phyloP scores from a whole-genome alignment of 1,140 invertebrate species.

The Ceratosolen solmsi region DNA sequence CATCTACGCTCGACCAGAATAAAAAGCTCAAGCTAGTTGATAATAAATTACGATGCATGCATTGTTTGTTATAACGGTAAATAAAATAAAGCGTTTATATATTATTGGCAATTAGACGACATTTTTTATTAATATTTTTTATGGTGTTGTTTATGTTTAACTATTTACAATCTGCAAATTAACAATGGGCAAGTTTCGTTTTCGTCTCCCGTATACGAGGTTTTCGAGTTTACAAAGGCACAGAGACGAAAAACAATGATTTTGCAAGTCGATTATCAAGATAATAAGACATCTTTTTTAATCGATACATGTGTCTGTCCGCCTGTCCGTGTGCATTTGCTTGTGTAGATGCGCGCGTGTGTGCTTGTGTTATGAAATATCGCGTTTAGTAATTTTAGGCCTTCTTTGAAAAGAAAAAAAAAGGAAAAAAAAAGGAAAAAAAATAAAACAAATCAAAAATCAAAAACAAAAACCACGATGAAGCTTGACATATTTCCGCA shows the following conservation, averaged over 20 bases:
- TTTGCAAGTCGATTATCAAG: constrained; percentile 3
- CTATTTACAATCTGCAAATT: constrained; percentile 28
- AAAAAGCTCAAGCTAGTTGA: no score
- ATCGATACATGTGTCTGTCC: neutral
- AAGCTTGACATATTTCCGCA: no score
- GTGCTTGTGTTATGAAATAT: no score
- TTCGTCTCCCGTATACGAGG: neutral
- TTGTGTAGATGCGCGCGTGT: no score
- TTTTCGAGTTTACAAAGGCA: neutral
- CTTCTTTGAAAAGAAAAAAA: neutral
- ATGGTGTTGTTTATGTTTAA: constrained; percentile 1
- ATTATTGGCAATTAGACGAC: constrained; percentile 41
- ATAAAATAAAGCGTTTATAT: constrained; percentile 10
- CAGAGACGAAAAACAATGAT: neutral
- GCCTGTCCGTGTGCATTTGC: no score
- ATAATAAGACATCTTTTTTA: neutral
- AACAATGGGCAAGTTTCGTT: constrained; percentile 32
- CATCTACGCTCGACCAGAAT: no score
- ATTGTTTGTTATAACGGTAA: no score
- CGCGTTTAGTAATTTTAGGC: constrained; percentile 26
- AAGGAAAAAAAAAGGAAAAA: no score
- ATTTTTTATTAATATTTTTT: constrained; percentile 29
- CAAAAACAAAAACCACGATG: no score
- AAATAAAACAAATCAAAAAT: no score
- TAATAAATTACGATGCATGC: no score